Percentiles rank a stretch among this genome's conserved stretches.
Evolutionary conservation across 2,888 invertebrate species (phyloP).

Genomic region (Bugulina stolonifera): DNA sequence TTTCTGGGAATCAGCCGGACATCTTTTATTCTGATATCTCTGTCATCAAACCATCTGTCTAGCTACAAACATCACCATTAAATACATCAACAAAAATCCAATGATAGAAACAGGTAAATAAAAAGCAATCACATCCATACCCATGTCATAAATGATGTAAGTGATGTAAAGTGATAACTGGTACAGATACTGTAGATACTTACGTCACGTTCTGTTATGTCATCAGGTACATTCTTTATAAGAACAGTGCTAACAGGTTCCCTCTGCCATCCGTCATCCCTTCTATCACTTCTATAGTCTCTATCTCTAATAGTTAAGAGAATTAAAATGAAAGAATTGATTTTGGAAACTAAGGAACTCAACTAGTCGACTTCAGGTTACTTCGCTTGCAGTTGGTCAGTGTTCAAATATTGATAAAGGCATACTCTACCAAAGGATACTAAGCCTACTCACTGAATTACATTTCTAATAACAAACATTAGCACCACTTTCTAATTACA

Average conservation of each 20-base stretch:
- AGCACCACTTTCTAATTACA: too few relatives aligned
- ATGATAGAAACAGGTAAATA: neutral
- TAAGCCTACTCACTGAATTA: too few relatives aligned
- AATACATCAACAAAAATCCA: neutral
- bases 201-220: conserved; percentile 21
- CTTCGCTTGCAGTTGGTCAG: too few relatives aligned
- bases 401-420: too few relatives aligned
- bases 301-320: neutral
- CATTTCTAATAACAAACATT: too few relatives aligned
- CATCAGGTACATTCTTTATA: conserved; percentile 16
- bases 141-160: too few relatives aligned
- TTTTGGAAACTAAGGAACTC: too few relatives aligned
- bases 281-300: neutral
- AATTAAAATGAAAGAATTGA: too few relatives aligned
- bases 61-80: neutral
- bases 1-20: conserved; percentile 75
- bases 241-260: conserved; percentile 14
- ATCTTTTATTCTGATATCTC: conserved; percentile 59
- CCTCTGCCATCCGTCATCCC: conserved; percentile 22
- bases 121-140: too few relatives aligned
- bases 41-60: conserved; percentile 19
- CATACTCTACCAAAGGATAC: too few relatives aligned
- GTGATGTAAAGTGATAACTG: too few relatives aligned
- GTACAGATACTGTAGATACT: neutral
- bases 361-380: too few relatives aligned